phyloP scores from a whole-genome alignment of 2,888 invertebrate species.

The Galerucella pusilla region DNA sequence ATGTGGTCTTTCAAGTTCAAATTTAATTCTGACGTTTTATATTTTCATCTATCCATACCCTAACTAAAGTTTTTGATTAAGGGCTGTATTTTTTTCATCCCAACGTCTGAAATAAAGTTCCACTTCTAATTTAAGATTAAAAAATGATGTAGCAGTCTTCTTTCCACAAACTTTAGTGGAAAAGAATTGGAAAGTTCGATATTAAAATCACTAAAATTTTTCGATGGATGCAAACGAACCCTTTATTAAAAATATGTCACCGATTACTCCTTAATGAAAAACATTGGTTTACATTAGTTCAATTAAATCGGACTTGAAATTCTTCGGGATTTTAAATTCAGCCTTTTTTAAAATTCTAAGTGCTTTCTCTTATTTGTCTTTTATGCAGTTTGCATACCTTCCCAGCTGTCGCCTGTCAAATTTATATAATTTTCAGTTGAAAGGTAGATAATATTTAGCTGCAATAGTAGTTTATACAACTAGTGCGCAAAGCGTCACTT shows the following conservation, averaged over 20 bases:
- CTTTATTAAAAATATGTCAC: constrained; percentile 57
- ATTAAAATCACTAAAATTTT: constrained; percentile 37
- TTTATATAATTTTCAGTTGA: no score
- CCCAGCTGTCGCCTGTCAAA: no score
- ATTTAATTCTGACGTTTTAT: no score
- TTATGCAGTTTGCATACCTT: no score
- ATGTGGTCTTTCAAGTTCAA: no score
- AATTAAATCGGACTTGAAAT: constrained; percentile 53
- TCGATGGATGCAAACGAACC: constrained; percentile 43
- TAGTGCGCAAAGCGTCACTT: no score
- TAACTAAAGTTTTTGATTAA: background rate
- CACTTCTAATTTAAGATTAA: background rate
- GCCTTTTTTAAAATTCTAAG: constrained; percentile 8
- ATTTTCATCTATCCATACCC: no score
- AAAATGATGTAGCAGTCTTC: constrained; percentile 1
- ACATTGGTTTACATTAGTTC: constrained; percentile 52
- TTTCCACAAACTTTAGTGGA: background rate
- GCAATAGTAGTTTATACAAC: no score
- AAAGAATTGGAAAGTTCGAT: constrained; percentile 25
- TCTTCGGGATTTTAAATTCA: constrained; percentile 50
- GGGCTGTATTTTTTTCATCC: background rate
- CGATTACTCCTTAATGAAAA: constrained; percentile 50
- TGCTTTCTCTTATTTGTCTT: background rate
- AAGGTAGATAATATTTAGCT: no score
- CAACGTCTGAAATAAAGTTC: background rate